A percentile compares a stretch with the other conserved stretches of the same genome.
phyloP scores from a whole-genome alignment of 1,140 invertebrate genomes.

The Geopemphigus sp. region DNA sequence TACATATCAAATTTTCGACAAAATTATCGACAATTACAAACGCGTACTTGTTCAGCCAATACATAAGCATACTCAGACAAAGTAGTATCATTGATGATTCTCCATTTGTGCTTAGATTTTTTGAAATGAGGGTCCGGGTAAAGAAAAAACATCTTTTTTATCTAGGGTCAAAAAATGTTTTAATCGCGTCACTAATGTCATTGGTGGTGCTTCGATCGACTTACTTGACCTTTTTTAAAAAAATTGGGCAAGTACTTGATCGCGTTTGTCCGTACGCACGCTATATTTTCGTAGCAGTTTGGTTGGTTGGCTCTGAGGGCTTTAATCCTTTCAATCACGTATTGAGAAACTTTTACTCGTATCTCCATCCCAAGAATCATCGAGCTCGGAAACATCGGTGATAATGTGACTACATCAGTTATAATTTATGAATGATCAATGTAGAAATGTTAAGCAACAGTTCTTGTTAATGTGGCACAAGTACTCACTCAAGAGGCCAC shows the following conservation, averaged over 20 bases:
- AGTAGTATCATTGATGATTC: slow-evolving; percentile 91
- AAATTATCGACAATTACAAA: slow-evolving; percentile 27
- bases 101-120: slow-evolving; percentile 98
- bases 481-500: slow-evolving; percentile 85
- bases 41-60: slow-evolving; percentile 73
- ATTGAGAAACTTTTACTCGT: slow-evolving; percentile 96
- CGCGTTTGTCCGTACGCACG: slow-evolving; percentile 93
- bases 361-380: slow-evolving; percentile 97
- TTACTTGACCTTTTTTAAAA: slow-evolving; percentile 89
- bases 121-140: slow-evolving; percentile 99
- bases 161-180: slow-evolving; percentile 63
- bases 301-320: slow-evolving; percentile 77
- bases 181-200: not conserved
- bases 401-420: slow-evolving; percentile 74
- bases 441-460: not conserved
- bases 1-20: slow-evolving; percentile 31
- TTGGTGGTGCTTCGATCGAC: slow-evolving; percentile 9
- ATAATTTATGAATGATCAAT: slow-evolving; percentile 37
- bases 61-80: slow-evolving; percentile 97
- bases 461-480: no score
- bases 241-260: slow-evolving; percentile 99
- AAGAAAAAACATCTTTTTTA: slow-evolving; percentile 99
- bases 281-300: slow-evolving; percentile 87
- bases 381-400: slow-evolving; percentile 84
- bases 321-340: slow-evolving; percentile 91